Percentiles rank a stretch among this genome's conserved stretches.
Conservation (phyloP, 2,797 vertebrate species). For the Falco rusticolus region DNA sequence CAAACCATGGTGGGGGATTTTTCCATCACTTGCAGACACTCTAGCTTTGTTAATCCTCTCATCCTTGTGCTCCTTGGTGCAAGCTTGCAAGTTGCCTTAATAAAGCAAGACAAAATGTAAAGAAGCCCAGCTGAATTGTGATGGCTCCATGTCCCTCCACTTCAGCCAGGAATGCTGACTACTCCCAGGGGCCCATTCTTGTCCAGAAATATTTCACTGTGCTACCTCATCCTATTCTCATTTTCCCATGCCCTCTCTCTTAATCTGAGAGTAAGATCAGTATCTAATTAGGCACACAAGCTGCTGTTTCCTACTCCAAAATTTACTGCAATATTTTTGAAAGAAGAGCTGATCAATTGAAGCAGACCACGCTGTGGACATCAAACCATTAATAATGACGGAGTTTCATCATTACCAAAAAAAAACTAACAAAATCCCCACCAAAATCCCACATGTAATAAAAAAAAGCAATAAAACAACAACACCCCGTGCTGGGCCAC, state of each 20-base stretch:
- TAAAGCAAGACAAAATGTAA: not conserved
- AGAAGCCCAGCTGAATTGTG: not conserved
- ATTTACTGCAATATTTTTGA: not conserved
- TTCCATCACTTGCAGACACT: not conserved
- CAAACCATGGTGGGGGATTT: not conserved
- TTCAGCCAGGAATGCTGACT: not conserved
- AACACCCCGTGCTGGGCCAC: accelerated
- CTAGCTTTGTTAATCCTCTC: not conserved
- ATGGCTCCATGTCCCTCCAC: not conserved
- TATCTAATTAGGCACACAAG: not conserved
- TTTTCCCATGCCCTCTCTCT: conserved; percentile 18
- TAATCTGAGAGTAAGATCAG: not conserved
- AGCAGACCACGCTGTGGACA: not conserved
- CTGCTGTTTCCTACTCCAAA: not conserved
- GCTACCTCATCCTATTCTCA: not conserved
- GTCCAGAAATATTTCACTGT: not conserved
- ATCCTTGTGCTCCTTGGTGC: not conserved
- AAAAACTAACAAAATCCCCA: accelerated
- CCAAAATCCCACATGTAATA: accelerated
- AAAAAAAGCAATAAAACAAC: not conserved
- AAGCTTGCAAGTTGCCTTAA: not conserved
- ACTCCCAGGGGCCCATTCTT: not conserved
- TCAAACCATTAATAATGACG: not conserved
- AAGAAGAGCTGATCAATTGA: not conserved
- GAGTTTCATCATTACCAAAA: not conserved